Evolutionary conservation across 2,888 invertebrate genomes (phyloP).

Genomic region (Pachliopta kotzebuea): DNA sequence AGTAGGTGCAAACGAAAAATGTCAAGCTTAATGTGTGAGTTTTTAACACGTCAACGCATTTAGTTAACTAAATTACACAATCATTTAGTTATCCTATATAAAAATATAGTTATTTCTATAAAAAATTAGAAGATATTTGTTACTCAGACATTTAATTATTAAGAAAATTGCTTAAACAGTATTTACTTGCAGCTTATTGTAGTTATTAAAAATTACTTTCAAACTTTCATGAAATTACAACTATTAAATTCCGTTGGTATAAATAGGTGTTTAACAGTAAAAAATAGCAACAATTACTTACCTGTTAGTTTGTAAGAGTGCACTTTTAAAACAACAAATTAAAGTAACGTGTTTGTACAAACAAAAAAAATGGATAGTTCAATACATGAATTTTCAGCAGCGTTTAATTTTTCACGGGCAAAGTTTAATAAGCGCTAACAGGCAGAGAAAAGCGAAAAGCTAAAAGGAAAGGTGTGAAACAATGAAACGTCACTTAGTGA

Average conservation of each 20-base stretch:
- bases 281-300: not conserved
- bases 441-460: conserved; percentile 41
- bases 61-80: not conserved
- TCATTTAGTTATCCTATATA: not conserved
- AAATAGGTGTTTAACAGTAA: not conserved
- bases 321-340: not conserved
- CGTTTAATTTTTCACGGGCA: conserved; percentile 29
- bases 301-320: not conserved
- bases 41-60: conserved; percentile 19
- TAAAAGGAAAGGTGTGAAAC: conserved; percentile 54
- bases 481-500: conserved; percentile 67
- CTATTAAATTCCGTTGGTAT: no score
- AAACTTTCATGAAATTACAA: no score
- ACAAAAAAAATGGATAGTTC: not conserved
- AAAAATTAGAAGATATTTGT: no score
- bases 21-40: conserved; percentile 17
- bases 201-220: no score
- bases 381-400: not conserved
- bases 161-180: no score
- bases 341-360: not conserved
- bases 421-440: conserved; percentile 48
- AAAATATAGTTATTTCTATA: no score
- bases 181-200: no score
- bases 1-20: conserved; percentile 12
- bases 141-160: no score